These are phyloP conservation scores for Pseudolycoriella hygida DNA, from an alignment of 2,888 invertebrate genomes.

Conservation along the genomic window DNA sequence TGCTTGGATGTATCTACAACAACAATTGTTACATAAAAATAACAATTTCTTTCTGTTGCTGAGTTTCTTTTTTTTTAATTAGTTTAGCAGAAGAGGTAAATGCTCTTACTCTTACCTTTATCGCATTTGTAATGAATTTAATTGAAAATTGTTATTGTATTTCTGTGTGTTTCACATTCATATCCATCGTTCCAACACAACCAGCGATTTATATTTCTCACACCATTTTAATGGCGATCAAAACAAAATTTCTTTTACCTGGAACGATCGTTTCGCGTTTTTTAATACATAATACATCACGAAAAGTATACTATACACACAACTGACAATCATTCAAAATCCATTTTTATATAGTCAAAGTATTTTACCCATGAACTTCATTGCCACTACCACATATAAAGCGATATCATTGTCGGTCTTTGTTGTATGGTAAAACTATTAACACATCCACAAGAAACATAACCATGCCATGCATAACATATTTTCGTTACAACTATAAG, in stretches of 20 bases:
- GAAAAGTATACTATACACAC: neutral
- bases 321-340: neutral
- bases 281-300: neutral
- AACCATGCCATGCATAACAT: slow-evolving; percentile 1
- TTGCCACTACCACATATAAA: neutral
- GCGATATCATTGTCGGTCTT: neutral
- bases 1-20: neutral
- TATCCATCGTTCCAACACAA: neutral
- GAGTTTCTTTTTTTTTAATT: neutral
- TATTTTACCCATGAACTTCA: slow-evolving; percentile 4
- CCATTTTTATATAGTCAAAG: neutral
- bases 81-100: neutral
- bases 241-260: slow-evolving; percentile 2
- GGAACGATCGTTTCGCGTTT: neutral
- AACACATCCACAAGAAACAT: too few relatives aligned
- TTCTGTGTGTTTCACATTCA: neutral
- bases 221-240: neutral
- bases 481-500: too few relatives aligned
- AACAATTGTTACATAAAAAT: neutral
- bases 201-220: neutral
- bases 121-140: neutral
- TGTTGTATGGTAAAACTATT: too few relatives aligned
- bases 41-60: neutral
- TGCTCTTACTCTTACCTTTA: slow-evolving; percentile 1
- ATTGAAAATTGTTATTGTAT: neutral